Evolutionary conservation across 1,140 invertebrate genomes (phyloP), one percentile per base, ranked within the genome.

Genomic region (Sitobion miscanthi): DNA sequence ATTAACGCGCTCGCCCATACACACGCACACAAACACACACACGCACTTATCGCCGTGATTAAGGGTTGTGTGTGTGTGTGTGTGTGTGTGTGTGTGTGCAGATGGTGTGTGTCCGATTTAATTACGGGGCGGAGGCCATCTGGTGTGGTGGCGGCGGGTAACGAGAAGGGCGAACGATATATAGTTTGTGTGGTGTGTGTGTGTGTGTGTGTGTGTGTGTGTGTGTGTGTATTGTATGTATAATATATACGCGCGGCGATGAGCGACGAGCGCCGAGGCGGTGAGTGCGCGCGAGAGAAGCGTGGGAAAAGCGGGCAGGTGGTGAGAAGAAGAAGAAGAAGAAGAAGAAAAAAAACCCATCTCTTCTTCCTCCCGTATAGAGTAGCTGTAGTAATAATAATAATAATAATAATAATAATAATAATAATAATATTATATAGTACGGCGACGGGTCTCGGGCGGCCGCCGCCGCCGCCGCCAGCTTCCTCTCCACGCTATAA

Each of bases 291-390:
- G 90, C 57, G 62, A 91, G 90, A 91, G 90, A 91, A 91, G 90
- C 90, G 90, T 91, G 90, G 90, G 90, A 91, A 91, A 91, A 91
- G 90, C 90, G 90, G 90, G 90, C 90, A 91, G 90, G 90, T 91
- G 90, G 90, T 91, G 90, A 91, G 90, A 91, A 91, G 47, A 90
- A 69, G 47, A 90, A 69, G 47, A 90, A 62, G 38, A 87, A 49
- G 45, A 87, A 87, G n/a, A 87, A n/a, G n/a, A 49, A 49, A 54
- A 87, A 54, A 87, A 87, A 42, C 85, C 25, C 85, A 83, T 92
- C 90, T 92, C 90, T 92, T 89, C 87, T 89, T 89, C 87, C 90
- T 47, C 90, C 45, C 25, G 25, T 87, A 87, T n/a, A 11, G 8
- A 25, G 38, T 42, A 85, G 23, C 35, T 25, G 62, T 77, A 77